Percentiles rank a stretch among this genome's conserved stretches.
phyloP scores from a whole-genome alignment of 2,113 vertebrate species.

The Bos taurus region DNA sequence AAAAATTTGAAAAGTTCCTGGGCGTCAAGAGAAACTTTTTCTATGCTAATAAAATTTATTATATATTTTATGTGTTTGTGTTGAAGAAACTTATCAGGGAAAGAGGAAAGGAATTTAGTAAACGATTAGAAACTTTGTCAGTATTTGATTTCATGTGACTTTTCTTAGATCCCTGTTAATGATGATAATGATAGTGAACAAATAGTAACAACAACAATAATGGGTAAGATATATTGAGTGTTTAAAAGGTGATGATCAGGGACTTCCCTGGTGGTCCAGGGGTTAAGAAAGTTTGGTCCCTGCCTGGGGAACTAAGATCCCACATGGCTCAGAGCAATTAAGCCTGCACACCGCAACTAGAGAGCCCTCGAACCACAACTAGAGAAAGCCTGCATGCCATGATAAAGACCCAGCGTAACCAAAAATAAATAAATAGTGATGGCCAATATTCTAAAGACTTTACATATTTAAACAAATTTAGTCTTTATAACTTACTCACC shows the following conservation, averaged over 20 bases:
- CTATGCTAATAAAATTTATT: background rate
- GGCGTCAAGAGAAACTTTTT: constrained; percentile 6
- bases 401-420: background rate
- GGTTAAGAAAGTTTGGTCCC: background rate
- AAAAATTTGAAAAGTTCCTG: background rate
- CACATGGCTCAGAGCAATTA: background rate
- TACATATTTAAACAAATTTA: background rate
- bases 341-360: background rate
- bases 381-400: background rate
- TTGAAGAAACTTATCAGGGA: background rate
- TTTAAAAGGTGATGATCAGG: background rate
- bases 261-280: background rate
- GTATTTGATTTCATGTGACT: constrained; percentile 13
- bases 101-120: background rate
- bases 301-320: background rate
- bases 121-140: background rate
- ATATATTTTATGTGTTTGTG: background rate
- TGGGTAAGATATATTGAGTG: background rate
- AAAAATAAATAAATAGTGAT: background rate
- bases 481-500: background rate
- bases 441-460: background rate
- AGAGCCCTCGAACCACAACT: background rate
- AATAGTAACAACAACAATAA: background rate
- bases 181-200: background rate
- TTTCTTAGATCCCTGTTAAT: background rate